A percentile compares a stretch with the other conserved stretches of the same genome.
These are phyloP conservation scores for Microtus montanus DNA, from an alignment of 2,113 vertebrate species.

Conservation along the genomic window DNA sequence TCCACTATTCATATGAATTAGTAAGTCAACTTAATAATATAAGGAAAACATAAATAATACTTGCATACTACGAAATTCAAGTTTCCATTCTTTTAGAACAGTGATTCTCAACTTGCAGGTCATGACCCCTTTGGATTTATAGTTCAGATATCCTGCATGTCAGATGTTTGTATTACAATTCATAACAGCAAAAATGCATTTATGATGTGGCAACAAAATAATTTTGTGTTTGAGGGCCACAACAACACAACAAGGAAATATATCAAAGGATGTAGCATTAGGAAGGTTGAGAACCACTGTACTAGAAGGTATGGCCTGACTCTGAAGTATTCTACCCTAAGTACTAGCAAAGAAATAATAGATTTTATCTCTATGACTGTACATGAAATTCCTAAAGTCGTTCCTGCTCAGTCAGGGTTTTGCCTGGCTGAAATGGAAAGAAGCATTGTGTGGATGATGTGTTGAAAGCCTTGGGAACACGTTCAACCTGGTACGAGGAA, in stretches of 20 bases:
- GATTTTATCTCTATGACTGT: background rate
- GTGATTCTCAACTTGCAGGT: background rate
- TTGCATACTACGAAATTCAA: background rate
- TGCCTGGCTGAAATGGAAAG: background rate
- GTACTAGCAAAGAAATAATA: background rate
- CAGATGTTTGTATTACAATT: background rate
- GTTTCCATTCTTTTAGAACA: background rate
- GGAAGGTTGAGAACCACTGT: background rate
- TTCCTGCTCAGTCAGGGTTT: background rate
- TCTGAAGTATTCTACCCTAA: background rate
- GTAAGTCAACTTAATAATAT: constrained; percentile 22
- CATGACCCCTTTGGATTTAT: background rate
- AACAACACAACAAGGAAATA: background rate
- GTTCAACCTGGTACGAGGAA: background rate
- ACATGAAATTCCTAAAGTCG: background rate
- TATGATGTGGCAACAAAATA: background rate
- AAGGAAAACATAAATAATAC: background rate
- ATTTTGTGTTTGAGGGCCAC: background rate
- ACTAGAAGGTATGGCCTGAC: background rate
- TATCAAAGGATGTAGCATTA: background rate
- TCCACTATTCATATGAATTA: background rate
- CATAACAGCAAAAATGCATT: background rate
- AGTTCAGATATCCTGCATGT: background rate
- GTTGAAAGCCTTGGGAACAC: no score
- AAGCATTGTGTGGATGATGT: background rate